phyloP scores from a whole-genome alignment of 2,797 vertebrate genomes.

The Leptoclinus maculatus region DNA sequence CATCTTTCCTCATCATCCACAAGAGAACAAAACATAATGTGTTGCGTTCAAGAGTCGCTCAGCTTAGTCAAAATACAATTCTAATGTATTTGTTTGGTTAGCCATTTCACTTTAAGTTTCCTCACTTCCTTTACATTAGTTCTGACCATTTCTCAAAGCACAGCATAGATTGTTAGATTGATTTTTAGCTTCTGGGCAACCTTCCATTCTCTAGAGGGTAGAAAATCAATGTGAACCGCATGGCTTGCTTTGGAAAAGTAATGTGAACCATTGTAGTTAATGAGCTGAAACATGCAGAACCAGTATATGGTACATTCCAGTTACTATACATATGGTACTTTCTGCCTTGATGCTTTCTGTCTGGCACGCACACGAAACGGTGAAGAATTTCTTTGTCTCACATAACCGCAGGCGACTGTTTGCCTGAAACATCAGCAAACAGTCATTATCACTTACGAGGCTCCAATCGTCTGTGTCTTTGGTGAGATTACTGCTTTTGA shows the following conservation, averaged over 20 bases:
- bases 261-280: conserved; percentile 1
- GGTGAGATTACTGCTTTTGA: conserved; percentile 68
- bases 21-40: neutral
- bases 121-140: neutral
- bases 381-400: conserved; percentile 35
- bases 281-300: conserved; percentile 16
- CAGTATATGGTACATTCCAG: neutral
- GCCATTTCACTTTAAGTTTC: neutral
- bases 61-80: neutral
- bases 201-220: neutral
- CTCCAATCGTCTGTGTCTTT: conserved; percentile 65
- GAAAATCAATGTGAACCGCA: conserved; percentile 19
- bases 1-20: neutral
- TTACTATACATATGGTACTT: neutral
- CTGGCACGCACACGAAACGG: neutral
- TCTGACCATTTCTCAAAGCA: neutral
- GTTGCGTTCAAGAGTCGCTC: neutral
- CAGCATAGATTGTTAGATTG: neutral
- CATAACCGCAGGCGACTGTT: conserved; percentile 52
- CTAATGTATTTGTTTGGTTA: neutral
- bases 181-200: conserved; percentile 5
- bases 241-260: neutral
- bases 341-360: neutral
- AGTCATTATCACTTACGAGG: conserved; percentile 71
- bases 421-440: conserved; percentile 65